These are phyloP conservation scores for Pelvicachromis taeniatus DNA, from an alignment of 2,113 vertebrate species.

Conservation along the genomic window DNA sequence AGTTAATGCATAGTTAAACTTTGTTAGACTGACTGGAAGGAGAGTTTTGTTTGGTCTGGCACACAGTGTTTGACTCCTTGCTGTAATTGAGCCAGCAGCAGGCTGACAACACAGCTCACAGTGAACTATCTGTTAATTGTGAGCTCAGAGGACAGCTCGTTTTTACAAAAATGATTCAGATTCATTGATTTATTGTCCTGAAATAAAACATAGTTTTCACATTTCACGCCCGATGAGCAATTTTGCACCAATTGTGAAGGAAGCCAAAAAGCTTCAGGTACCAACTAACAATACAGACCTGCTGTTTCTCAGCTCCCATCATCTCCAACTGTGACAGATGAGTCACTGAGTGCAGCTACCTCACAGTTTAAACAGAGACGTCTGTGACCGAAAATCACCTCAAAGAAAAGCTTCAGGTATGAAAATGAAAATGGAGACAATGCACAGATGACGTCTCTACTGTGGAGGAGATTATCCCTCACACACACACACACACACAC, in stretches of 20 bases:
- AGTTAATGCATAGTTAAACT: neutral
- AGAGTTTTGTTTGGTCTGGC: neutral
- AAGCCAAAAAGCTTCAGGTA: neutral
- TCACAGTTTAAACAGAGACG: neutral
- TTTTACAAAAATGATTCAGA: neutral
- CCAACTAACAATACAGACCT: neutral
- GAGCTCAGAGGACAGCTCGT: neutral
- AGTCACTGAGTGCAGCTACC: neutral
- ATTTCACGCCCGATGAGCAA: neutral
- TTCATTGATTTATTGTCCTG: neutral
- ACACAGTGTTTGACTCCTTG: neutral
- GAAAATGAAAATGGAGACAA: neutral
- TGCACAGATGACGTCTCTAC: neutral
- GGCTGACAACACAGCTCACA: neutral
- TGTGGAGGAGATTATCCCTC: neutral
- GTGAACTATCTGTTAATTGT: neutral
- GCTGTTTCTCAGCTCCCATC: neutral
- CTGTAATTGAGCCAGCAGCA: neutral
- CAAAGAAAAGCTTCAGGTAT: neutral
- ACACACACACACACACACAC: neutral
- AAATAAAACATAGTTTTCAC: neutral
- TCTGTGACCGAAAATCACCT: neutral
- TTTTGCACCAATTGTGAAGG: neutral
- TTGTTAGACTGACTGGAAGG: neutral
- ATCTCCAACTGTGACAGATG: neutral